Evolutionary conservation across 2,113 vertebrate species (phyloP).

Genomic region (Ondatra zibethicus): DNA sequence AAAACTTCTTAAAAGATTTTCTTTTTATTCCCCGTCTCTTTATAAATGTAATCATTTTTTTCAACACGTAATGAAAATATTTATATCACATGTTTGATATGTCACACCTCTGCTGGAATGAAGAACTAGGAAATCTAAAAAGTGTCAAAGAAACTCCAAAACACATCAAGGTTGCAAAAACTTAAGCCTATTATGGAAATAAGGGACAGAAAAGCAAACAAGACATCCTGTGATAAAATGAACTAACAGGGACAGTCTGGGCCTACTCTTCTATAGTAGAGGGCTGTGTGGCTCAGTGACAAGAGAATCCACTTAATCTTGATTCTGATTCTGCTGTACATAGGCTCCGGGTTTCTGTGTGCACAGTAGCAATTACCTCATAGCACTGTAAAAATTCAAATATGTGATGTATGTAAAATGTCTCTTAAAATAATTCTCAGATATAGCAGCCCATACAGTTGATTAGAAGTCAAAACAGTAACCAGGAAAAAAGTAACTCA

Average conservation of each 20-base stretch:
- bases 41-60: background rate
- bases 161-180: background rate
- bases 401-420: background rate
- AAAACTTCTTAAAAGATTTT: background rate
- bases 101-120: background rate
- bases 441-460: background rate
- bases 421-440: conserved; percentile 4
- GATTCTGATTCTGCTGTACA: background rate
- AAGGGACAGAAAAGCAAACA: background rate
- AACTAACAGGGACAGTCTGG: background rate
- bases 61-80: background rate
- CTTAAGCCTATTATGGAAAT: background rate
- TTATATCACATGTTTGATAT: background rate
- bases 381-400: background rate
- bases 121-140: background rate
- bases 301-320: background rate
- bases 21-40: background rate
- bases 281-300: background rate
- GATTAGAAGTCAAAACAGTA: background rate
- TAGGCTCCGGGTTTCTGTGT: background rate
- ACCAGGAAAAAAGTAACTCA: background rate
- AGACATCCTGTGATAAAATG: background rate
- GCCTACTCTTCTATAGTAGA: background rate
- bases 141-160: background rate
- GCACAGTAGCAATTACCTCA: background rate